Evolutionary conservation across 1,140 invertebrate genomes (phyloP), one percentile per base, ranked within the genome.

Genomic region (Cyphomyrmex costatus): DNA sequence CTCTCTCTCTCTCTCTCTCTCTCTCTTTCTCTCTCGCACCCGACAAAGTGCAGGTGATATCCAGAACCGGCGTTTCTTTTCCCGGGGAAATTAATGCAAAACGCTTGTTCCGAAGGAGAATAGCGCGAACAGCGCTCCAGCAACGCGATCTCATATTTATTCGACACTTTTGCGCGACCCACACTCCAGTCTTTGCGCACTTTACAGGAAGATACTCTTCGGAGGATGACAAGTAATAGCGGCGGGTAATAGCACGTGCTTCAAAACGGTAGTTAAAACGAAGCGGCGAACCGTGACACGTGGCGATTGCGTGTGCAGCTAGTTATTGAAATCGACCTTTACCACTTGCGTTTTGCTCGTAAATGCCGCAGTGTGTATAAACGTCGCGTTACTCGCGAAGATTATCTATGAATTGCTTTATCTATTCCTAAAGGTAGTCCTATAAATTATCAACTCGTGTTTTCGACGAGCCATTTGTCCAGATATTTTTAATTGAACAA

Each of bases 101-200:
- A 86, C 78, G 83, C 71, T 88, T 70, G 74, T 85, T 61, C n/a
- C 79, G n/a, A 42, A 53, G 8, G 30, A 42, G 53, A 73, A 49
- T 12, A 27, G 58, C 58, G 73, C 63, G 66, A 27, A 53, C 73
- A 27, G 60, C 73, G 68, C 61, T 56, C 49, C 76, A 21, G 12
- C 42, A 79, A 90, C 61, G 73, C 80, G 49, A 79, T 88, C 77
- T 78, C 86, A 86, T 90, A 90, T 90, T 90, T 90, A 88, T 90
- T 90, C 77, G 86, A 88, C 83, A 79, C 86, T 90, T 90, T 83
- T 36, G 21, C 89, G 85, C 79, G 84, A 89, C 3, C 42, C 16
- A 2, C 33, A 7, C 27, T 27, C n/a, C 16, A 56, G 77, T 56
- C 63, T 87, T 70, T 63, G 70, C 77, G 49, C 79, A 53, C 46